These are phyloP conservation scores for Dendrolimus punctatus DNA, from an alignment of 1,140 invertebrate species.

Conservation along the genomic window DNA sequence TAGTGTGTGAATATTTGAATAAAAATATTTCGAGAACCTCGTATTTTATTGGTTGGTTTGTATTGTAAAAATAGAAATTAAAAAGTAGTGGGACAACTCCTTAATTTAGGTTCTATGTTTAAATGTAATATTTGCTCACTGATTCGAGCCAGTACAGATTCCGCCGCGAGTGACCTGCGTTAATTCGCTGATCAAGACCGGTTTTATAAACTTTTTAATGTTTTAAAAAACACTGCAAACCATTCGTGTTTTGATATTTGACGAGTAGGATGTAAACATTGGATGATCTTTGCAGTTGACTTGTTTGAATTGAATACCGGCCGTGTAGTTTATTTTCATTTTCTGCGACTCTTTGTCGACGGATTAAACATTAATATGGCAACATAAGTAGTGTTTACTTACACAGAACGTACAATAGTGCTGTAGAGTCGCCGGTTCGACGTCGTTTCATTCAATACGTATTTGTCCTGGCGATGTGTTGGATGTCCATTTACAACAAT, in stretches of 20 bases:
- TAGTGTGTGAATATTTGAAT: conserved; percentile 24
- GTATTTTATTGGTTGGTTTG: conserved; percentile 7
- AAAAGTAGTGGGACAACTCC: no score
- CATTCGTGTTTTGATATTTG: not conserved
- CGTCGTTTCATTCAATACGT: conserved; percentile 27
- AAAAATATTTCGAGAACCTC: conserved; percentile 11
- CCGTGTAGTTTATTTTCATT: conserved; percentile 30
- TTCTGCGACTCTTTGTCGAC: conserved; percentile 27
- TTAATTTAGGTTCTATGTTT: no score
- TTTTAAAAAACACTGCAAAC: conserved; percentile 5
- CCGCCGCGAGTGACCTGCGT: no score
- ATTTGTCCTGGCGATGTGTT: conserved; percentile 19
- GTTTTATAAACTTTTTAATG: conserved; percentile 7
- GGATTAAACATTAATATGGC: conserved; percentile 46
- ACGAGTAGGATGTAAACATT: no score
- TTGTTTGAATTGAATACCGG: conserved; percentile 29
- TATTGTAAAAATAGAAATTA: no score
- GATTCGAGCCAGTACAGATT: no score
- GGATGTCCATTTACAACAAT: conserved; percentile 16
- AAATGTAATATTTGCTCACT: no score
- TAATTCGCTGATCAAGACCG: no score
- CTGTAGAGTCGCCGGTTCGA: conserved; percentile 19
- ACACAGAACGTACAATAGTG: conserved; percentile 43
- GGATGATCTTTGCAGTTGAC: conserved; percentile 1
- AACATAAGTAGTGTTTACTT: conserved; percentile 50